Evolutionary conservation across 2,113 vertebrate genomes (phyloP).

Genomic region (Piprites chloris): DNA sequence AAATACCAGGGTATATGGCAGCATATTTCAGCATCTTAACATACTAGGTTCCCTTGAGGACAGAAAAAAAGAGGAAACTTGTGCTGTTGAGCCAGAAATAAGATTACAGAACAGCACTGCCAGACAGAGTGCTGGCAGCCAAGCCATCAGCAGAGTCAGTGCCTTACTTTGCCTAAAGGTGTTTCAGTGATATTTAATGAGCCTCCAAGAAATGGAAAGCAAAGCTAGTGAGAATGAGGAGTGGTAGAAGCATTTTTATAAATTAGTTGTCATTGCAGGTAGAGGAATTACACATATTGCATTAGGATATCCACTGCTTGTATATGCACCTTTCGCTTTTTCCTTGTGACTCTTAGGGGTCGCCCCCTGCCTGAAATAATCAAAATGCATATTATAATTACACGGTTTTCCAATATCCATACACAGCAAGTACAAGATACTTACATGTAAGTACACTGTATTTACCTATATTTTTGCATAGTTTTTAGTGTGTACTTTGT

Average conservation of each 20-base stretch:
- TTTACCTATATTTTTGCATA: conserved; percentile 86
- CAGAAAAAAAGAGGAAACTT: conserved; percentile 45
- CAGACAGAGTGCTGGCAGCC: conserved; percentile 43
- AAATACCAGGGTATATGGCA: conserved; percentile 60
- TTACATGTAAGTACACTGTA: conserved; percentile 83
- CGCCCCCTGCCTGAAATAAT: conserved; percentile 65
- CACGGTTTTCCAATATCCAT: conserved; percentile 79
- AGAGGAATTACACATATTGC: conserved; percentile 74
- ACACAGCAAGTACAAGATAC: conserved; percentile 84
- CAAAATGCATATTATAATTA: conserved; percentile 86
- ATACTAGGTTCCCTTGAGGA: conserved; percentile 57
- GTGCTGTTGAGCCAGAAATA: conserved; percentile 49
- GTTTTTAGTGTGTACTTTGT: conserved; percentile 85
- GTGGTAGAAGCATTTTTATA: conserved; percentile 34
- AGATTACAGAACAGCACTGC: conserved; percentile 32
- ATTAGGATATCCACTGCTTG: conserved; percentile 67
- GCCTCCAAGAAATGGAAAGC: conserved; percentile 37
- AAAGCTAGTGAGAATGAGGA: conserved; percentile 21
- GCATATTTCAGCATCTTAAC: conserved; percentile 57
- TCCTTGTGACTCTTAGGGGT: conserved; percentile 57
- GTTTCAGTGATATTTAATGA: not conserved
- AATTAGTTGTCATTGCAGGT: conserved; percentile 53
- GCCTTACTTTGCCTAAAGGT: conserved; percentile 24
- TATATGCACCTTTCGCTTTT: conserved; percentile 56
- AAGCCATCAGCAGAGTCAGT: conserved; percentile 35